phyloP scores from a whole-genome alignment of 2,888 invertebrate genomes.

The Odontocerum albicorne region DNA sequence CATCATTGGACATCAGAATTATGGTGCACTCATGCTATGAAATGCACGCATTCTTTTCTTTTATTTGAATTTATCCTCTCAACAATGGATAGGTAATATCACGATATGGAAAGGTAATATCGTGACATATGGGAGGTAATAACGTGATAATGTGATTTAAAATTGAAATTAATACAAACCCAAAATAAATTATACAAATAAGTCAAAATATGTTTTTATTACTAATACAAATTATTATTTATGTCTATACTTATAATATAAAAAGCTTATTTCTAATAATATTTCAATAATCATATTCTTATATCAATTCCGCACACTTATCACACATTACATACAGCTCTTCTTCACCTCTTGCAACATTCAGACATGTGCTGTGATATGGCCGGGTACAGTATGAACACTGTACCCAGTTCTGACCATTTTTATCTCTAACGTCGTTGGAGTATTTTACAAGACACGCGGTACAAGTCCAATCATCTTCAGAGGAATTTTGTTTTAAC shows the following conservation, averaged over 20 bases:
- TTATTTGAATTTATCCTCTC: background rate
- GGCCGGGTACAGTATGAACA: constrained; percentile 6
- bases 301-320: background rate
- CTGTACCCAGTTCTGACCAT: constrained; percentile 8
- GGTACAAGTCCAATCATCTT: constrained; percentile 7
- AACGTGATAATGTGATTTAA: constrained; percentile 5
- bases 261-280: constrained; percentile 9
- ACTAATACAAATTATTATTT: constrained; percentile 12
- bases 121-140: constrained; percentile 4
- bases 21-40: background rate
- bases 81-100: background rate
- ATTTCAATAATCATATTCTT: background rate
- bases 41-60: background rate
- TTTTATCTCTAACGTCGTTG: constrained; percentile 7
- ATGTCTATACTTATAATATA: constrained; percentile 3
- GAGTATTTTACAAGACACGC: background rate
- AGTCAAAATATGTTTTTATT: constrained; percentile 9
- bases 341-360: constrained; percentile 2
- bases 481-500: constrained; percentile 1
- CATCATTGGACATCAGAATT: constrained; percentile 2
- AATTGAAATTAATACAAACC: constrained; percentile 6
- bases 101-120: constrained; percentile 7
- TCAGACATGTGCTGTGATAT: constrained; percentile 8
- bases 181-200: constrained; percentile 3
- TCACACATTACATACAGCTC: constrained; percentile 12